Evolutionary conservation across 2,113 vertebrate genomes (phyloP).

Genomic region (Festucalex cinctus): DNA sequence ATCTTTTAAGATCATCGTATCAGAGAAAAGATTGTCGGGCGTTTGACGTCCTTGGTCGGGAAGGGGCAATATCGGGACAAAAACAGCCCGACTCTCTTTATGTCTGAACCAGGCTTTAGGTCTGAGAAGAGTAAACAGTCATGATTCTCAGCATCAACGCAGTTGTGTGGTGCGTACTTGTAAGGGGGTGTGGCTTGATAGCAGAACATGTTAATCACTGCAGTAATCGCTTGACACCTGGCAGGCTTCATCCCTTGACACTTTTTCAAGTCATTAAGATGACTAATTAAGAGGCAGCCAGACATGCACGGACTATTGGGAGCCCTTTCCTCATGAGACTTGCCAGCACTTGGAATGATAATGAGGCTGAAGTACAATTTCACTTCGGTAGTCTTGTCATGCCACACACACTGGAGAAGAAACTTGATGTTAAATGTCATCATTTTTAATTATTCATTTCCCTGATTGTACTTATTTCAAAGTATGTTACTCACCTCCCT

Average conservation of each 20-base stretch:
- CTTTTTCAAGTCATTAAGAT: constrained; percentile 52
- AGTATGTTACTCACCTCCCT: no score
- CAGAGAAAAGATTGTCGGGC: no score
- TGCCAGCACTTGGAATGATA: constrained; percentile 26
- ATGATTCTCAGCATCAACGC: no score
- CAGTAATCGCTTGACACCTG: constrained; percentile 45
- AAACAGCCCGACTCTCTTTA: no score
- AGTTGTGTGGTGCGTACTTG: background rate
- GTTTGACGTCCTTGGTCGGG: no score
- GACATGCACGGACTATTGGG: constrained; percentile 39
- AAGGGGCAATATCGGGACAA: no score
- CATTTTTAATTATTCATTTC: background rate
- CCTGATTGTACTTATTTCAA: no score
- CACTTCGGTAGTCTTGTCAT: background rate
- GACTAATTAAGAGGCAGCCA: constrained; percentile 60
- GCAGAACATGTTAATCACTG: constrained; percentile 55
- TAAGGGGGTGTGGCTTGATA: background rate
- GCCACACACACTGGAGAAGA: background rate
- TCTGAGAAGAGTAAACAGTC: background rate
- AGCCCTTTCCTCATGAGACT: constrained; percentile 18
- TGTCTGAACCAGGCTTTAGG: no score
- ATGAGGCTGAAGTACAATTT: constrained; percentile 25
- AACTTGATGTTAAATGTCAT: no score
- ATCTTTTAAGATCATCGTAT: no score
- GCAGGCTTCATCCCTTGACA: constrained; percentile 31